Evolutionary conservation across 2,797 vertebrate species (phyloP), one percentile per base, ranked within the genome.

Genomic region (Bradypus variegatus): DNA sequence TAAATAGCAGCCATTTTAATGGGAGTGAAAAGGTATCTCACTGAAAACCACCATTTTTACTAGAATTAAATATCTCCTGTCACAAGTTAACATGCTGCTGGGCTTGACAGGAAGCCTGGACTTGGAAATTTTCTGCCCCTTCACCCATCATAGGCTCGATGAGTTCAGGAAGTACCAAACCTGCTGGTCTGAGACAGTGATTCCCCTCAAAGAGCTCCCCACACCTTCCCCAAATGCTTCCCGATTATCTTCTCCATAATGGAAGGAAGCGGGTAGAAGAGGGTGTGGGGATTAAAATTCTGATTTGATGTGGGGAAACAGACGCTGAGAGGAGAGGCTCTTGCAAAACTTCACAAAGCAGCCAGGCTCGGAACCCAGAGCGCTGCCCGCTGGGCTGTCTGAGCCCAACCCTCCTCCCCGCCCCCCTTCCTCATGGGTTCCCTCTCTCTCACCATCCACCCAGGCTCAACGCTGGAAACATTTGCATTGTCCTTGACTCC

Each of bases 121-220:
- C 87, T 78, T 10, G 14, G n/a, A 25, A 12, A 23, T 73, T 83
- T 53, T 80, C 90, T 83, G 6, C 14, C 45, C 15, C 9, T 10
- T 21, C 29, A 29, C 36, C n/a, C 31, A 18, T 70, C 19, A 9
- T 36, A 45, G 29, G 64, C 12, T 81, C 0, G 0, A 76, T 48
- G 53, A 69, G 18, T 65, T 84, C 77, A 78, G 84, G n/a, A 92
- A 60, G 73, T 36, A 77, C 60, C 82, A 70, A 23, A 62, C 5
- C 6, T 3, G 38, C 58, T 48, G 64, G 21, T 36, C 82, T 67
- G 48, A 23, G 69, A 38, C 33, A 33, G n/a, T n/a, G 21, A 23
- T 85, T 79, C 55, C 41, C 73, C 33, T 90, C 86, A 18, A 73
- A 93, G 85, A 79, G 48, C 65, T 14, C 27, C 50, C 82, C n/a